Conservation (phyloP, 2,113 vertebrate genomes). For the Pogona vitticeps region DNA sequence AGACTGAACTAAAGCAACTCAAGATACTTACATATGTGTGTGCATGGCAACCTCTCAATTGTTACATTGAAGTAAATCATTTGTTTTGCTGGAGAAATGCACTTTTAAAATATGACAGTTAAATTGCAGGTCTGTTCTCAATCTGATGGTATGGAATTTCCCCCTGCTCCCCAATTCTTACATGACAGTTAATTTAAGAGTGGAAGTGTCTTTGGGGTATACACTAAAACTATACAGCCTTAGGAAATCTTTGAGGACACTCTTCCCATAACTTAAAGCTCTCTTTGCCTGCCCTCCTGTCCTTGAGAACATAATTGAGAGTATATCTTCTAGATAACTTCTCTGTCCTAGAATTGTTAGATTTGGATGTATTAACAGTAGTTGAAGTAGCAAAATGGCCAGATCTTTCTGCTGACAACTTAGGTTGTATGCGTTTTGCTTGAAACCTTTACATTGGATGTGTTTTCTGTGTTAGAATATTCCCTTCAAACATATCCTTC, state of each 20-base stretch:
- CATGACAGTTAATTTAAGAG: conserved; percentile 46
- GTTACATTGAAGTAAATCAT: conserved; percentile 35
- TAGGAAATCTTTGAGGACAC: conserved; percentile 45
- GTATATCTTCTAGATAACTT: conserved; percentile 49
- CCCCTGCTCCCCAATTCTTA: conserved; percentile 15
- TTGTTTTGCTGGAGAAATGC: conserved; percentile 39
- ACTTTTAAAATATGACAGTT: conserved; percentile 64
- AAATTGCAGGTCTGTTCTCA: conserved; percentile 60
- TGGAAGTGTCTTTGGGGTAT: conserved; percentile 34
- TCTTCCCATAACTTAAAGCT: conserved; percentile 49
- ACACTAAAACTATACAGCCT: conserved; percentile 57
- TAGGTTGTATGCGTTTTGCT: conserved; percentile 83
- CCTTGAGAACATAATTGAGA: not conserved
- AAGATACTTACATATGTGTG: conserved; percentile 38
- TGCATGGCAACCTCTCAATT: conserved; percentile 61
- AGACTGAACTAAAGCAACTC: conserved; percentile 38
- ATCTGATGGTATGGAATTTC: conserved; percentile 41
- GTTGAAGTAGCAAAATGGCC: conserved; percentile 67
- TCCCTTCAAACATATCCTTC: conserved; percentile 83
- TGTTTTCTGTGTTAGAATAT: conserved; percentile 87
- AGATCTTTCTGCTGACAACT: conserved; percentile 84
- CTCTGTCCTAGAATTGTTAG: conserved; percentile 62
- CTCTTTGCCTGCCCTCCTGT: conserved; percentile 8
- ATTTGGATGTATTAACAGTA: conserved; percentile 71
- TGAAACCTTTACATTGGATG: conserved; percentile 84